phyloP scores from a whole-genome alignment of 1,140 invertebrate species.

The Thaumetopoea pityocampa region DNA sequence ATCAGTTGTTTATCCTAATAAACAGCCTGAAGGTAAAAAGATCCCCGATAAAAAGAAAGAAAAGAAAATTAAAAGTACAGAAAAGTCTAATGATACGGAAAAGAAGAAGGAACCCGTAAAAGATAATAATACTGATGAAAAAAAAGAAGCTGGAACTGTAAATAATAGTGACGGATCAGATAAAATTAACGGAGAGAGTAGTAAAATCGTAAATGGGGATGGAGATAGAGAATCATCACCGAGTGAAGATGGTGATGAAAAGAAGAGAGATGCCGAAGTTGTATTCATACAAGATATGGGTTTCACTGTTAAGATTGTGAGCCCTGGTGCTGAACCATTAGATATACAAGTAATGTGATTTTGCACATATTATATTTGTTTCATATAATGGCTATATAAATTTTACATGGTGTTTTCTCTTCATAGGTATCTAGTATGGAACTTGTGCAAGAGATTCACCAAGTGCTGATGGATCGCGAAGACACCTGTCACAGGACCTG shows the following conservation, averaged over 20 bases:
- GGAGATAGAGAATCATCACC: constrained; percentile 64
- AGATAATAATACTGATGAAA: constrained; percentile 35
- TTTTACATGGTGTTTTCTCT: constrained; percentile 3
- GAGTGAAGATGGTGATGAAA: constrained; percentile 78
- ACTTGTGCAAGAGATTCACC: constrained; percentile 98
- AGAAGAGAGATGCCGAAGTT: constrained; percentile 85
- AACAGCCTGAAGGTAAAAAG: constrained; percentile 36
- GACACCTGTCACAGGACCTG: constrained; percentile 98
- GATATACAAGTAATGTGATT: constrained; percentile 86
- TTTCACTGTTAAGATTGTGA: constrained; percentile 93
- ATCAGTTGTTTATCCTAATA: constrained; percentile 28
- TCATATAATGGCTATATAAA: too few species aligned
- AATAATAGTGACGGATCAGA: constrained; percentile 29
- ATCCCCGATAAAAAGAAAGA: constrained; percentile 51
- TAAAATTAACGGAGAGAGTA: constrained; percentile 43
- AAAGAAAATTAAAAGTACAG: constrained; percentile 44
- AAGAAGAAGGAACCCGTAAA: constrained; percentile 40
- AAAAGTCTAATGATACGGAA: constrained; percentile 39
- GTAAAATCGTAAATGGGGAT: constrained; percentile 59
- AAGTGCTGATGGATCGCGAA: constrained; percentile 97
- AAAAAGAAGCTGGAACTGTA: constrained; percentile 25
- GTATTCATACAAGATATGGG: constrained; percentile 96
- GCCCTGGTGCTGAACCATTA: constrained; percentile 91
- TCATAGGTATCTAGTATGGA: constrained; percentile 96
- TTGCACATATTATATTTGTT: too few species aligned